Base-by-base conservation (phyloP, 2,888 invertebrate species). In the Hedychridium roseum region DNA sequence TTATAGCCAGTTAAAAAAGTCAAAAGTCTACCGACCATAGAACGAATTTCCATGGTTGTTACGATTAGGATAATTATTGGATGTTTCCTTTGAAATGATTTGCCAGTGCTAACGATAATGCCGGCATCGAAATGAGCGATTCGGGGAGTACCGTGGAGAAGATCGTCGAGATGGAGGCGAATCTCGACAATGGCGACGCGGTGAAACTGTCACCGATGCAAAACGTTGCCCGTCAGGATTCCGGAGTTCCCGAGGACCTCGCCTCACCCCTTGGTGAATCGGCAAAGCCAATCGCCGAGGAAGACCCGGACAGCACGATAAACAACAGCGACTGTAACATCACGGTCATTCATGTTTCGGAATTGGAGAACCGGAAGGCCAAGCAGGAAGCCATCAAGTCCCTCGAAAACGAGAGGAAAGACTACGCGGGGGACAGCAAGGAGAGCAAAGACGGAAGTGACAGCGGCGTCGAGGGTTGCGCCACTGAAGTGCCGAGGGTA, bases 401-500 rank as follows among this genome's bases (percentile, higher is more conserved):
- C 12, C 15, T 7, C 3, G 36, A 42, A 17, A 40, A 32, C 26
- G 60, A 64, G 32, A 57, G 55, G 35, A 68, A 71, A 51, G 65
- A 72, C 39, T 62, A 69, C 41, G 23, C 54, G 11, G 37, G 55
- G 37, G 70, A 74, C 40, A 64, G 71, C 32, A 74, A 78, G 49
- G 78, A 78, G 55, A 74, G 73, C 51, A 78, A 78, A 52, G 89
- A 90, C 52, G 91, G 91, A 47, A 91, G 90, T 73, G 91, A 91
- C 71, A 91, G 91, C 68, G 92, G 91, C 3, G 88, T 91, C 11
- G 91, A 91, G 69, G 88, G 90, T 2, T 75, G 81, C 46, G 81
- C 81, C 36, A 83, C 82, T 37, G 80, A 81, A 43, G 68, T 81
- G 54, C 64, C 73, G 65, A 70, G 81, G 81, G 69, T 78, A 58